Percentiles rank a stretch among this genome's conserved stretches.
phyloP scores from a whole-genome alignment of 2,113 vertebrate species.

The Hippopotamus amphibius region DNA sequence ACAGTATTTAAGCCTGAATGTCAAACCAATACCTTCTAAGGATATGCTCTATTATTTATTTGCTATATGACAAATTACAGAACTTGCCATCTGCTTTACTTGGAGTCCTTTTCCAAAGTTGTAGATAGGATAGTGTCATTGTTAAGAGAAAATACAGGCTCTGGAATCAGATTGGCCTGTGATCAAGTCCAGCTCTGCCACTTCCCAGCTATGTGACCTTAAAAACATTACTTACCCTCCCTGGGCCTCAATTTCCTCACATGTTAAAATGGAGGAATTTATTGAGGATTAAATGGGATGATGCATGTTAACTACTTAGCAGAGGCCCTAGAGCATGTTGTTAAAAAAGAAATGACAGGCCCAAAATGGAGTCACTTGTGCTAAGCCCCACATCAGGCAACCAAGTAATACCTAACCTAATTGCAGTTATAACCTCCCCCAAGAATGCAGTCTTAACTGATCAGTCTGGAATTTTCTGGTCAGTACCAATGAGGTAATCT shows the following conservation, averaged over 20 bases:
- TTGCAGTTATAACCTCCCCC: not conserved
- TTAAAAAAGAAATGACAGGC: not conserved
- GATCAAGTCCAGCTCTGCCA: not conserved
- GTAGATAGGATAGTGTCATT: not conserved
- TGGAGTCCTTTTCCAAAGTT: not conserved
- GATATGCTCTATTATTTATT: constrained; percentile 43
- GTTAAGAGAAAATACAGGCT: not conserved
- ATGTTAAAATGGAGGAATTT: not conserved
- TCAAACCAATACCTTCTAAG: constrained; percentile 13
- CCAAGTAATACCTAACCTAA: not conserved
- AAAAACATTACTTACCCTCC: constrained; percentile 42
- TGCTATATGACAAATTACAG: not conserved
- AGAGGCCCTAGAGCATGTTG: not conserved
- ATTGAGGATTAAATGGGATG: not conserved
- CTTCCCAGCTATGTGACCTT: not conserved
- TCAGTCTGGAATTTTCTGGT: not conserved
- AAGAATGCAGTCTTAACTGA: not conserved
- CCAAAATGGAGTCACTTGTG: not conserved
- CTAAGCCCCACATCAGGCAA: not conserved
- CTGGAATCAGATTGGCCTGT: not conserved
- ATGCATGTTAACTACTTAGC: constrained; percentile 27
- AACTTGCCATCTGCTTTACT: not conserved
- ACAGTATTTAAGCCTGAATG: not conserved
- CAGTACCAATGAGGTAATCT: not conserved
- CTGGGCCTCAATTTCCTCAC: not conserved